These are phyloP conservation scores for Pollachius pollachius DNA, from an alignment of 2,113 vertebrate genomes.

Conservation along the genomic window DNA sequence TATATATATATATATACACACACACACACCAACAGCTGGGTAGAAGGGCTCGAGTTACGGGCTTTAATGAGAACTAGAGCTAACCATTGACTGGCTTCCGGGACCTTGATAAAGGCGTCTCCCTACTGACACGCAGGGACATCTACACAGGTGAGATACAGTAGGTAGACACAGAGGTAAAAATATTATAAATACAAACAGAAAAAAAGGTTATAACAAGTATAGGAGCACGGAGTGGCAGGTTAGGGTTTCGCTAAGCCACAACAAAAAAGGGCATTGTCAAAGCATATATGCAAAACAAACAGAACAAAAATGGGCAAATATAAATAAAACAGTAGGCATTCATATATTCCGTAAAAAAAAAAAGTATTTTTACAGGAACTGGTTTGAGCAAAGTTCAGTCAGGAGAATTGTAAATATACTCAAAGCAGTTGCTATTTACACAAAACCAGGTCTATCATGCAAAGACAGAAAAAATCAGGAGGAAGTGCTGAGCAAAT, in stretches of 20 bases:
- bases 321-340: not conserved
- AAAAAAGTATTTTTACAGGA: not conserved
- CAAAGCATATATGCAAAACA: not conserved
- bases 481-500: not conserved
- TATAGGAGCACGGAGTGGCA: not conserved
- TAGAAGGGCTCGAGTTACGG: too few relatives aligned
- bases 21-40: too few relatives aligned
- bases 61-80: too few relatives aligned
- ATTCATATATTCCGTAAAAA: not conserved
- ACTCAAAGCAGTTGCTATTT: conserved; percentile 12
- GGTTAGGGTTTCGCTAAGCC: not conserved
- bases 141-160: not conserved
- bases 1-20: too few relatives aligned
- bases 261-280: not conserved
- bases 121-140: not conserved
- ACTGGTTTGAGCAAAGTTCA: not conserved
- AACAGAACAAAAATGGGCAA: not conserved
- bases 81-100: not conserved
- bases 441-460: conserved; percentile 13
- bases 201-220: not conserved
- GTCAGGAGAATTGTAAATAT: not conserved
- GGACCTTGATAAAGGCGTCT: not conserved
- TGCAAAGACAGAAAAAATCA: conserved; percentile 16
- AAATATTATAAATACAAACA: not conserved
- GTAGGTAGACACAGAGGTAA: not conserved